Evolutionary conservation across 2,113 vertebrate genomes (phyloP), one percentile per base, ranked within the genome.

Genomic region (Macquaria ambigua): DNA sequence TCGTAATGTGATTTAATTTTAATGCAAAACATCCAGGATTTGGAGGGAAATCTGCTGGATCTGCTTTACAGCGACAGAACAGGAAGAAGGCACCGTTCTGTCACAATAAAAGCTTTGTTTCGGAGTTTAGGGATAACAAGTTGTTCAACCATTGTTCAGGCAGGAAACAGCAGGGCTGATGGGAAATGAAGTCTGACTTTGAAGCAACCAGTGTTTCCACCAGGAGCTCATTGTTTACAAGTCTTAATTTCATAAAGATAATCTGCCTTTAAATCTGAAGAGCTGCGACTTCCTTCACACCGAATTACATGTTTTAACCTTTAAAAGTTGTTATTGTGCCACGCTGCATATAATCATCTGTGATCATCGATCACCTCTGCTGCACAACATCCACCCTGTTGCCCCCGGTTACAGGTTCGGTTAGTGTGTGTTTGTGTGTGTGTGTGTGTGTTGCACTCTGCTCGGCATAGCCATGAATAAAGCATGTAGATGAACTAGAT

Each of bases 361-460:
- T 61, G 48, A 75, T 78, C 55, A 75, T 56, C 71, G 16, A 23
- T 39, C 75, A 75, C 46, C 82, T 74, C 64, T 31, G 0, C 39
- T 4, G 6, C 46, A 64, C 69, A 20, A 0, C 75, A 53, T 48
- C 74, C 66, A 61, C 64, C 74, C 37, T 7, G 75, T 59, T 20
- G 61, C 41, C 81, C 55, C 18, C 41, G 10, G 62, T 66, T 48
- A 79, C 56, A 0, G 48, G 0, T 50, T 46, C 3, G 12, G 16
- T 56, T 20, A 34, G 34, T 34, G 34, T 34, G 25, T 34, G 37
- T 58, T n/a, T 46, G 61, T 46, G 41, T 74, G 61, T 66, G 79
- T 34, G 6, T 76, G 25, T 34, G 37, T 58, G 31, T 46, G 61
- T 46, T 50, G 8, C 68, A 6, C 48, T 46, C 48, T 0, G 48